Base-by-base conservation (phyloP, 2,113 vertebrate species). In the Amia ocellicauda region DNA sequence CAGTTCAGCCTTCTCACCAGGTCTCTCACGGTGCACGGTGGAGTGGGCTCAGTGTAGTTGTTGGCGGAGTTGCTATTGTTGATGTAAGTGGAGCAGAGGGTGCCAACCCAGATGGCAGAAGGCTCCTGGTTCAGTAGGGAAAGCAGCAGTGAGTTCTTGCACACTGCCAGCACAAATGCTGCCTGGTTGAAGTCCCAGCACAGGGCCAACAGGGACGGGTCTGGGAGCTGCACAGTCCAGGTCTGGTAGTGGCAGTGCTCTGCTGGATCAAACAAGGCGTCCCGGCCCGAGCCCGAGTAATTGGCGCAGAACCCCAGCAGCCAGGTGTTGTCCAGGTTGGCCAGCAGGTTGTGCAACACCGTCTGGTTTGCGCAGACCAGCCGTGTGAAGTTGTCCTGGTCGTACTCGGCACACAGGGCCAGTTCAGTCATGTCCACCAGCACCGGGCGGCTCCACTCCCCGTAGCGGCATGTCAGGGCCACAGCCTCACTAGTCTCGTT, bases 121-220 rank as follows among this genome's bases (percentile, higher is more conserved):
- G 85, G 70, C 51, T 91, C 87, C 52, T 62, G 74, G 22, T 70
- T 74, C 19, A 91, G 64, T 53, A 64, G 3, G 23, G 57, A 51
- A 2, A 89, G 75, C 16, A 90, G 65, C 2, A 1, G 23, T 2
- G 72, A 9, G 19, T 85, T 66, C 1, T 52, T 53, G 58, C 90
- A 92, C 63, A 92, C 20, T 0, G 59, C 72, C 3, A 73, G 71
- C 24, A 85, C 69, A 57, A 92, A 92, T 20, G 73, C 79, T 3
- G 58, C 66, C 65, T 83, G 84, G 70, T 92, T 88, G 1, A 77
- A 80, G 55, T 88, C 82, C 86, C 87, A 91, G 77, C 90, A 92
- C 54, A 86, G 77, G 4, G 79, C 78, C 55, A 90, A 67, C 11
- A 87, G 76, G 0, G 58, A 40, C 2, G 73, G 59, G 8, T 83